Percentiles rank a stretch among this genome's conserved stretches.
Conservation (phyloP, 1,140 invertebrate species). For the Drosophila sp. region DNA sequence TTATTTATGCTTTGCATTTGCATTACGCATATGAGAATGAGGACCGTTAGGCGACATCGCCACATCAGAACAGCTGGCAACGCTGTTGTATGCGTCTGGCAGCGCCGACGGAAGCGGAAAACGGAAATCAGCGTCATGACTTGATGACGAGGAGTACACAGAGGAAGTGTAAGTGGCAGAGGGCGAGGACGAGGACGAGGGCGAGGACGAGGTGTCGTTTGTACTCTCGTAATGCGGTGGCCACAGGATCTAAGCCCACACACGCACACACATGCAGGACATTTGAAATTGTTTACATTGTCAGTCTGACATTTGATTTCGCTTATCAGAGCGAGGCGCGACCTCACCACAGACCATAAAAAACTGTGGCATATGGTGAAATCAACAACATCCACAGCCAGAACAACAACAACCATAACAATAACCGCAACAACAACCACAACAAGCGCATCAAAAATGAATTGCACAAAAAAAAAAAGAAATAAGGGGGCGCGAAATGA, state of each 20-base stretch:
- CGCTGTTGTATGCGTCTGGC: slow-evolving; percentile 43
- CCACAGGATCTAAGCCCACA: slow-evolving; percentile 4
- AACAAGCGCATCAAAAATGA: background rate
- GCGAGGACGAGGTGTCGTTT: slow-evolving; percentile 1
- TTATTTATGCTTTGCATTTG: slow-evolving; percentile 51
- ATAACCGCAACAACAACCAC: background rate
- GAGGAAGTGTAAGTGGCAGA: too few relatives aligned
- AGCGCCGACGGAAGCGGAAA: slow-evolving; percentile 40
- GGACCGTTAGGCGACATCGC: slow-evolving; percentile 31
- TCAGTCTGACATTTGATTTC: slow-evolving; percentile 75
- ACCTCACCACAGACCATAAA: slow-evolving; percentile 61
- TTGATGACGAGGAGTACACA: slow-evolving; percentile 18
- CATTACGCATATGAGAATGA: slow-evolving; percentile 19
- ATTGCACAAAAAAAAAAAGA: background rate
- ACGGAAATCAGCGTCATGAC: slow-evolving; percentile 46
- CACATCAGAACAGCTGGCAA: slow-evolving; percentile 23
- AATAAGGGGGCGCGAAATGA: slow-evolving; percentile 32
- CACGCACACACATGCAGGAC: slow-evolving; percentile 33
- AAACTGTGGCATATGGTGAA: slow-evolving; percentile 58
- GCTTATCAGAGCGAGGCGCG: slow-evolving; percentile 65
- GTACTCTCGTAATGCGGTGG: slow-evolving; percentile 37
- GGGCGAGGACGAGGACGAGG: background rate
- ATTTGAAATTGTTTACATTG: slow-evolving; percentile 74
- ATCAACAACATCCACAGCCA: slow-evolving; percentile 21
- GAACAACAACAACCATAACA: slow-evolving; percentile 9